These are phyloP conservation scores for Eilema depressum DNA, from an alignment of 2,888 invertebrate genomes.

Conservation along the genomic window DNA sequence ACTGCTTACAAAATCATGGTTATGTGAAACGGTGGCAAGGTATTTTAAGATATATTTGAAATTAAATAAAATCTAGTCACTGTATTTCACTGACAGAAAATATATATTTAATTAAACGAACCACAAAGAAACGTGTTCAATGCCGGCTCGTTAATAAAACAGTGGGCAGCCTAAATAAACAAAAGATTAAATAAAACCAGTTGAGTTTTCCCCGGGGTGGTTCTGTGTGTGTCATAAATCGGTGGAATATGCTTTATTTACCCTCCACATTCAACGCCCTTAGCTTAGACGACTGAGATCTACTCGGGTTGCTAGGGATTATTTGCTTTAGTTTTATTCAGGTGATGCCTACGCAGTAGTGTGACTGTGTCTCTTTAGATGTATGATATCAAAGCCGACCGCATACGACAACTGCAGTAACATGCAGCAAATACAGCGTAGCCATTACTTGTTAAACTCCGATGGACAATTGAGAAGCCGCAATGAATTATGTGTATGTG, in stretches of 20 bases:
- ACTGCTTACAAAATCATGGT: neutral
- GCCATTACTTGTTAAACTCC: too few relatives aligned
- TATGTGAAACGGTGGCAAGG: neutral
- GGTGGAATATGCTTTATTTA: conserved; percentile 22
- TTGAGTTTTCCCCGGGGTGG: conserved; percentile 14
- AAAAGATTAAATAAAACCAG: conserved; percentile 44
- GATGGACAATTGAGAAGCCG: too few relatives aligned
- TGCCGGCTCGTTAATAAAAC: conserved; percentile 50
- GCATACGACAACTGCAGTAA: too few relatives aligned
- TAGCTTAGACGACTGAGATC: neutral
- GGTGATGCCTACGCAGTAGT: neutral
- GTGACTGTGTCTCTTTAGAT: too few relatives aligned
- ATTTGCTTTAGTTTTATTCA: neutral
- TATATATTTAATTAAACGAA: conserved; percentile 33
- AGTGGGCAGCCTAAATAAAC: conserved; percentile 54
- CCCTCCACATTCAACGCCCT: neutral
- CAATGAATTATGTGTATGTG: too few relatives aligned
- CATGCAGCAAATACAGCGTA: too few relatives aligned
- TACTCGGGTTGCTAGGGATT: neutral
- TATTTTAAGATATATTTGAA: neutral
- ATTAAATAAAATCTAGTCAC: neutral
- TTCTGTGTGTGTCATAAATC: conserved; percentile 33
- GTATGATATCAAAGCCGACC: too few relatives aligned
- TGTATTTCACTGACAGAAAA: neutral
- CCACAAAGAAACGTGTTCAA: conserved; percentile 29